phyloP scores from a whole-genome alignment of 2,113 vertebrate genomes.

The Cyphomyrus discorhynchus region DNA sequence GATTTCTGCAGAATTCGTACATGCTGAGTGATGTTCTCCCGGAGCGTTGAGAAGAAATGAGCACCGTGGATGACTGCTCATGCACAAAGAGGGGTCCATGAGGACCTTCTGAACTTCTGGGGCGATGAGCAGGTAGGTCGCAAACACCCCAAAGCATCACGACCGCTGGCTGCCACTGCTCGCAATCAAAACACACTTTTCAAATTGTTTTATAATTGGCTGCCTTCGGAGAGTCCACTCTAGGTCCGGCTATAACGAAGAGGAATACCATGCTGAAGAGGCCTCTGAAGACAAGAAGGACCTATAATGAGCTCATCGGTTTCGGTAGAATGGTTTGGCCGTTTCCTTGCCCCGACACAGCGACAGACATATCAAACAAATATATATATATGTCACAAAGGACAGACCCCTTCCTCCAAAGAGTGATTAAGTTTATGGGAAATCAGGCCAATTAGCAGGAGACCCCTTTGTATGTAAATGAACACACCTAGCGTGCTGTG shows the following conservation, averaged over 20 bases:
- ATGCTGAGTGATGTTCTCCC: background rate
- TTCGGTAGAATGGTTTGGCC: background rate
- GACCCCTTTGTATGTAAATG: background rate
- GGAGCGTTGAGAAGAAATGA: background rate
- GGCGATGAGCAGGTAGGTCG: background rate
- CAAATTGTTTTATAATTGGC: background rate
- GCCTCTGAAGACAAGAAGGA: background rate
- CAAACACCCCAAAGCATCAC: background rate
- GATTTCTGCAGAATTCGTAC: background rate
- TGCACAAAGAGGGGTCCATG: background rate
- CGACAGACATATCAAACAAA: background rate
- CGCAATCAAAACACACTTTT: background rate
- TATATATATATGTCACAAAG: background rate
- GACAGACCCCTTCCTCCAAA: background rate
- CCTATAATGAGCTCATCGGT: background rate
- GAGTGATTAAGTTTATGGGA: constrained; percentile 21
- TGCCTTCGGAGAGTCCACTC: background rate
- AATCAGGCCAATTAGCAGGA: background rate
- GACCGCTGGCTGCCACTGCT: background rate
- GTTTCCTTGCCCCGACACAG: background rate
- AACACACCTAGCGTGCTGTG: background rate
- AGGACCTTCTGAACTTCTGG: background rate
- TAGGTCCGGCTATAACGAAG: background rate
- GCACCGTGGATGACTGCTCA: background rate
- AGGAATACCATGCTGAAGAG: background rate